Evolutionary conservation across 2,888 invertebrate genomes (phyloP).

Genomic region (Osedax fenrisi): DNA sequence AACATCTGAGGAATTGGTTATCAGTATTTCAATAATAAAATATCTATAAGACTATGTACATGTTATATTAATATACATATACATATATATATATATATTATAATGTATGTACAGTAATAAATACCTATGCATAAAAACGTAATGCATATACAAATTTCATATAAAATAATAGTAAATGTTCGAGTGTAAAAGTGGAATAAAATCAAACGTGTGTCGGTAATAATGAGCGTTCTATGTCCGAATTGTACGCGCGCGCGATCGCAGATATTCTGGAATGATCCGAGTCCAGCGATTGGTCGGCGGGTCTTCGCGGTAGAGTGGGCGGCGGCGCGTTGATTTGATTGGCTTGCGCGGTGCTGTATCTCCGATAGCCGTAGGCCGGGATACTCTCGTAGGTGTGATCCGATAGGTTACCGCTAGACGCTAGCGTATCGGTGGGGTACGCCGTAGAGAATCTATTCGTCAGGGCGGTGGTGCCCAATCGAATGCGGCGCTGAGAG

Average conservation of each 20-base stretch:
- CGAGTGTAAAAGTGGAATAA: background rate
- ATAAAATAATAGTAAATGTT: no score
- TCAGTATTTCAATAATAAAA: no score
- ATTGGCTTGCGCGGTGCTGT: background rate
- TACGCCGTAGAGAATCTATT: background rate
- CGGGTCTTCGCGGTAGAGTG: background rate
- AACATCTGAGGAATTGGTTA: no score
- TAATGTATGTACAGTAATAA: no score
- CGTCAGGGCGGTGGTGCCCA: background rate
- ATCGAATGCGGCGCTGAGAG: background rate
- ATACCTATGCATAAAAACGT: no score
- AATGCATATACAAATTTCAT: no score
- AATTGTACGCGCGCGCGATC: background rate
- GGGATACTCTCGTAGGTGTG: background rate
- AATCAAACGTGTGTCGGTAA: background rate
- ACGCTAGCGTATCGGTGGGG: background rate
- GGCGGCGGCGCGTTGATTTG: background rate
- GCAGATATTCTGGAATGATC: background rate
- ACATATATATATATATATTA: no score
- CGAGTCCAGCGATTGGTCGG: background rate
- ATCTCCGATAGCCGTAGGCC: background rate
- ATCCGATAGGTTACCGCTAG: background rate
- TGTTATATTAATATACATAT: no score
- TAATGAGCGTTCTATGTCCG: background rate
- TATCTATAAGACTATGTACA: no score